phyloP scores from a whole-genome alignment of 2,113 vertebrate genomes.

The Halcyon senegalensis region DNA sequence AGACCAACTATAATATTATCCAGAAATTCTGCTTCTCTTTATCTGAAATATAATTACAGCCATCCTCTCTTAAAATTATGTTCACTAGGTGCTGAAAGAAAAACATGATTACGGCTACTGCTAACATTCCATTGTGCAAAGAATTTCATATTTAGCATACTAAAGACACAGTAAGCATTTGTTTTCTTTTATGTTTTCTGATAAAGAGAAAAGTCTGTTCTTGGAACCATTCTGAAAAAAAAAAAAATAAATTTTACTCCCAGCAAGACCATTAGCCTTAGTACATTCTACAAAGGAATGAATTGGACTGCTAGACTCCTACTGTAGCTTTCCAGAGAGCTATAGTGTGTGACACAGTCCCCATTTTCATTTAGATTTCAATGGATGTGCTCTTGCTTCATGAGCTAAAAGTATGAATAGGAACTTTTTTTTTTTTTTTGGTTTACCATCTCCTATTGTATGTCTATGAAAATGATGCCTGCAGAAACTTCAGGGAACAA shows the following conservation, averaged over 20 bases:
- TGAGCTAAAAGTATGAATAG: slow-evolving; percentile 58
- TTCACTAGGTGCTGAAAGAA: slow-evolving; percentile 66
- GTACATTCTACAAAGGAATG: slow-evolving; percentile 61
- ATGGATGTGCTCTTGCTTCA: slow-evolving; percentile 44
- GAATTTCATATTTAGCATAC: slow-evolving; percentile 63
- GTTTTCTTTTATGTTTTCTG: slow-evolving; percentile 68
- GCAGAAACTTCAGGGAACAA: slow-evolving; percentile 43
- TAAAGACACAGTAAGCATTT: slow-evolving; percentile 57
- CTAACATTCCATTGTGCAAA: slow-evolving; percentile 65
- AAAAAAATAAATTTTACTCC: slow-evolving; percentile 18
- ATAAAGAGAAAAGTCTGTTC: slow-evolving; percentile 52
- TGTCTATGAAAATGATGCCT: slow-evolving; percentile 56
- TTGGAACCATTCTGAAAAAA: slow-evolving; percentile 39
- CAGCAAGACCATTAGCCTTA: slow-evolving; percentile 64
- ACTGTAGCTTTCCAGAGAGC: slow-evolving; percentile 58
- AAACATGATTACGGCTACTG: slow-evolving; percentile 60
- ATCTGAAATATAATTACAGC: slow-evolving; percentile 63
- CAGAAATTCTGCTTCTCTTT: slow-evolving; percentile 57
- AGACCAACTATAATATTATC: slow-evolving; percentile 60
- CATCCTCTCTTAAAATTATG: slow-evolving; percentile 61
- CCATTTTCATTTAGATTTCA: slow-evolving; percentile 71
- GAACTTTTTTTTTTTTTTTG: background rate
- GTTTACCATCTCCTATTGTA: slow-evolving; percentile 62
- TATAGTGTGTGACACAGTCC: slow-evolving; percentile 58
- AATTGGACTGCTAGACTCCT: slow-evolving; percentile 67